Percentiles rank a stretch among this genome's conserved stretches.
phyloP scores from a whole-genome alignment of 2,797 vertebrate genomes.

The Heteromormyrus szaboi region DNA sequence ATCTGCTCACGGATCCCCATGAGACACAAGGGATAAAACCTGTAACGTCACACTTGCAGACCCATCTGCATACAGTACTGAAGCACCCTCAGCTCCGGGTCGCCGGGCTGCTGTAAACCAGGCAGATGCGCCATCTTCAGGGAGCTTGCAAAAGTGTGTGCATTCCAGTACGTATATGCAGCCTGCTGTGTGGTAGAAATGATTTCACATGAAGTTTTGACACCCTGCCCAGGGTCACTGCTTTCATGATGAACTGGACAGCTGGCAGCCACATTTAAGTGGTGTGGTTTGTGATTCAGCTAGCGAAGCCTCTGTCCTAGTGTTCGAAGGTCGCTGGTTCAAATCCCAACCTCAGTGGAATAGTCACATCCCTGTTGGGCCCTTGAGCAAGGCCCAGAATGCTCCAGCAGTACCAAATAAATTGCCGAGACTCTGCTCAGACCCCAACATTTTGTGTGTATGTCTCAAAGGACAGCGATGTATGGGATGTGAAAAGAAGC shows the following conservation, averaged over 20 bases:
- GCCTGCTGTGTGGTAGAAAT: not conserved
- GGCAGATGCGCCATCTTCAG: not conserved
- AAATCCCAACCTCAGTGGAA: not conserved
- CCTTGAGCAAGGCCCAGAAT: not conserved
- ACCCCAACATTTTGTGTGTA: not conserved
- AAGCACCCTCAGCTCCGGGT: not conserved
- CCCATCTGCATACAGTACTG: not conserved
- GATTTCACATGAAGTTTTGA: not conserved
- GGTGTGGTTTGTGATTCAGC: not conserved
- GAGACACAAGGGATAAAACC: constrained; percentile 30
- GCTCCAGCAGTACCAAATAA: not conserved
- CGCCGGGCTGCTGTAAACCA: not conserved
- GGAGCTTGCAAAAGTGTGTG: not conserved
- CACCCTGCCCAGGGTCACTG: not conserved
- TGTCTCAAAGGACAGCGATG: not conserved
- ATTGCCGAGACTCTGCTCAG: not conserved
- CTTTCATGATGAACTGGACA: not conserved
- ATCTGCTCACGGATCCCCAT: constrained; percentile 45
- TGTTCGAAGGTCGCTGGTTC: not conserved
- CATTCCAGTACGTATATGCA: not conserved
- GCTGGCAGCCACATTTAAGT: not conserved
- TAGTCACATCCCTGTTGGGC: not conserved
- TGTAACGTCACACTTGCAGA: not conserved
- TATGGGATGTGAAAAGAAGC: not conserved
- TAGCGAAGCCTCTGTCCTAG: not conserved